phyloP scores from a whole-genome alignment of 2,888 invertebrate species.

The Alloplasta piceator region DNA sequence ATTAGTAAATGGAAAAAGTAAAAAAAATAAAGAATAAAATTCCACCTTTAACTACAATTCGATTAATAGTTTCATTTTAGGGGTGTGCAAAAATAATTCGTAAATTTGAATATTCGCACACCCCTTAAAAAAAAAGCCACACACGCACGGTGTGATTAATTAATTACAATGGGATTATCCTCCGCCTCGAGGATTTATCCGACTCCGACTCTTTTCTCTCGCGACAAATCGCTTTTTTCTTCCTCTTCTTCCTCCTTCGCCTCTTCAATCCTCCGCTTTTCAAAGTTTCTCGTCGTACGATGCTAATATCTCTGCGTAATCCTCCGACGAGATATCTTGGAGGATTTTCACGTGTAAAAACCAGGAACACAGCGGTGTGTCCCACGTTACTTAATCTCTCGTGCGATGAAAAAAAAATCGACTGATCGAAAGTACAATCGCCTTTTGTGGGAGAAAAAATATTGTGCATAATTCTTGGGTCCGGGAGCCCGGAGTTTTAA shows the following conservation, averaged over 20 bases:
- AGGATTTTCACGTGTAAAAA: not conserved
- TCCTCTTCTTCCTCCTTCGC: not conserved
- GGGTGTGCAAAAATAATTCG: no score
- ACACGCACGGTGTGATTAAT: constrained; percentile 49
- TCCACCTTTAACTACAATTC: no score
- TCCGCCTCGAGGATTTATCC: constrained; percentile 43
- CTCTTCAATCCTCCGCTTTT: not conserved
- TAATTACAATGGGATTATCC: constrained; percentile 55
- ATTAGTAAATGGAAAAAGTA: not conserved
- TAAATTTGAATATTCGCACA: no score
- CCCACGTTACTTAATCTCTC: constrained; percentile 6
- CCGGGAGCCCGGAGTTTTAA: not conserved
- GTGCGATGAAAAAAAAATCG: not conserved
- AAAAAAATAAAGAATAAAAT: not conserved
- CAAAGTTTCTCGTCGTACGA: constrained; percentile 1
- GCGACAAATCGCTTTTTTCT: constrained; percentile 24
- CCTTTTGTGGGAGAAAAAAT: not conserved
- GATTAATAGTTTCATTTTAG: no score
- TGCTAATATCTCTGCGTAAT: constrained; percentile 42
- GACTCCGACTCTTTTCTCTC: constrained; percentile 38
- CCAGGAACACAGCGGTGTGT: not conserved
- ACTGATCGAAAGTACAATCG: not conserved
- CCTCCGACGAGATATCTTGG: not conserved
- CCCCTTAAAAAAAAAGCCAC: constrained; percentile 33
- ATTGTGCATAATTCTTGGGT: not conserved